Base-by-base conservation (phyloP, 2,888 invertebrate genomes). In the Gasteruption jaculator region DNA sequence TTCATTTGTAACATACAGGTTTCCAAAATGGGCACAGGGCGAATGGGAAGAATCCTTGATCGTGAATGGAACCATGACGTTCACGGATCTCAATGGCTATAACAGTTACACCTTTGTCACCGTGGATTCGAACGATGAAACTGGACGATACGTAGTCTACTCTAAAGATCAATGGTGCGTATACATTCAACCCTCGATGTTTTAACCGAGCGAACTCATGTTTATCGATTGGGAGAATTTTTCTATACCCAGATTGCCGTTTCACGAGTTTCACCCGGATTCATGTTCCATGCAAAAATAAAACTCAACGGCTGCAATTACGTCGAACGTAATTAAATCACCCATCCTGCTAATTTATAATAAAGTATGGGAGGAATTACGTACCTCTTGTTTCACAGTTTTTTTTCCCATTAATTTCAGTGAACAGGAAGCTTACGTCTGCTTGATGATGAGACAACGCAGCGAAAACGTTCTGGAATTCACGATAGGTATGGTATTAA, bases 1-100 rank as follows among this genome's bases (percentile, higher is more conserved):
- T 12, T 39, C 18, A n/a, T 38, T 6, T 38, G 18, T 19, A 48
- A 38, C 38, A 46, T 41, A 34, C 49, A 76, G 75, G 45, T 82
- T 81, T 60, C 82, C 82, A 1, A 73, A 76, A 46, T 82, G 81
- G 81, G 73, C 79, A 48, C 74, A 77, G 50, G 82, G 82, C 20
- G 68, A 76, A 39, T 82, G 82, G 81, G 78, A 81, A 63, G 74
- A 80, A 44, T 63, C 70, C 4, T 53, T 74, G 14, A 64, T 71
- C 44, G 61, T 74, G 14, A 67, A 72, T 38, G 73, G 73, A 3
- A 72, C 71, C 18, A 70, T 68, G 58, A 68, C 70, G 16, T 74
- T 73, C 53, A 71, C 71, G 45, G 75, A 75, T 60, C 61, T 71
- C 18, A 68, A 70, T 24, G 71, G 71, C 19, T 74, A 73, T 53